Percentiles rank a stretch among this genome's conserved stretches.
Conservation (phyloP, 2,888 invertebrate species). For the Leucoma salicis region DNA sequence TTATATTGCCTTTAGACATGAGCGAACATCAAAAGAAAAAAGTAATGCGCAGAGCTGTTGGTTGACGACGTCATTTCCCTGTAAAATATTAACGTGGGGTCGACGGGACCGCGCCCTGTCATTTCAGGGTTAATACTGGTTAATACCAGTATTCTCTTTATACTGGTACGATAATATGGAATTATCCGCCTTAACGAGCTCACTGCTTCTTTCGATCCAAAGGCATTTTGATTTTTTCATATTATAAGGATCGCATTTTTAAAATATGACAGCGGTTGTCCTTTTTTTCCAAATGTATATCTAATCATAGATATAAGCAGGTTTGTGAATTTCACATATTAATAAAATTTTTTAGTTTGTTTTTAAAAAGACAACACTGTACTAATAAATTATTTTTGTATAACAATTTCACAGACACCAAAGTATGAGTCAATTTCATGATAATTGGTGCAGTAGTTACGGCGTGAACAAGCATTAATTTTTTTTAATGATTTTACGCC, state of each 20-base stretch:
- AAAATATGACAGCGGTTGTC: not conserved
- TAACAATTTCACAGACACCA: no score
- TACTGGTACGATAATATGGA: constrained; percentile 51
- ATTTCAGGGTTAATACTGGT: constrained; percentile 68
- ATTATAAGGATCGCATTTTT: constrained; percentile 2
- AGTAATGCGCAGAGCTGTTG: constrained; percentile 62
- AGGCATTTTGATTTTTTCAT: constrained; percentile 14
- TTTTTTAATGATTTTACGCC: no score
- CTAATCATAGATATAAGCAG: no score
- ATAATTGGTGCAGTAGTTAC: no score
- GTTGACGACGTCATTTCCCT: constrained; percentile 62
- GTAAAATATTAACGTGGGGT: constrained; percentile 74
- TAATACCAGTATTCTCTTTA: constrained; percentile 59
- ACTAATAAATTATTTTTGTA: no score
- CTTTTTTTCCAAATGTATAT: constrained; percentile 5
- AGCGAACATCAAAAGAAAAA: constrained; percentile 77
- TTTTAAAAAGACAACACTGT: no score
- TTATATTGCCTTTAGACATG: constrained; percentile 65
- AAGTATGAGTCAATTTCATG: no score
- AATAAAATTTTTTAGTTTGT: no score
- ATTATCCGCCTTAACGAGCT: constrained; percentile 58
- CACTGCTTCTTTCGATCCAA: constrained; percentile 19
- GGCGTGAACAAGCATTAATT: no score
- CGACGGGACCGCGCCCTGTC: constrained; percentile 55
- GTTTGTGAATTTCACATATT: no score